These are phyloP conservation scores for Tauraco hartlaubi DNA, from an alignment of 2,797 vertebrate species.

Conservation along the genomic window DNA sequence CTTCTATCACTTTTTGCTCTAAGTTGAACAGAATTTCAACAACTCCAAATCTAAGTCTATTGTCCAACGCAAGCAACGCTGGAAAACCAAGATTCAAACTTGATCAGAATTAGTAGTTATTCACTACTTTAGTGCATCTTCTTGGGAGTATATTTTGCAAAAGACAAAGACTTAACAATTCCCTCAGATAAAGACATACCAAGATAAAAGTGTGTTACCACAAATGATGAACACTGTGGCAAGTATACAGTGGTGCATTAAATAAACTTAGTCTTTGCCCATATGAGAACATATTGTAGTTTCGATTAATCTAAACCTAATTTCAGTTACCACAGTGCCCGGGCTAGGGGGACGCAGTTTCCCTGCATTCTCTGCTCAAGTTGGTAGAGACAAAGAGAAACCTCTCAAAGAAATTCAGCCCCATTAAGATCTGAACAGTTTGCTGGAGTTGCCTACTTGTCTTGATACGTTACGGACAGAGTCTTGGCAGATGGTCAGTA, in stretches of 20 bases:
- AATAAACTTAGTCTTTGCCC: background rate
- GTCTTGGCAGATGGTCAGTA: background rate
- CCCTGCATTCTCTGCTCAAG: no score
- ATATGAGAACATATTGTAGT: background rate
- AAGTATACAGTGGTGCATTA: background rate
- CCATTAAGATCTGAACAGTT: background rate
- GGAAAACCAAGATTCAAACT: slow-evolving; percentile 16
- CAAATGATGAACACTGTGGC: background rate
- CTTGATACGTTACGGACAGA: background rate
- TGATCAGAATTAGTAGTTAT: background rate
- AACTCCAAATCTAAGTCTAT: background rate
- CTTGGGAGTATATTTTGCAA: background rate
- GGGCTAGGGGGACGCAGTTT: background rate
- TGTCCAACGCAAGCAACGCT: background rate
- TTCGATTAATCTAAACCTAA: background rate
- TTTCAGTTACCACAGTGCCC: background rate
- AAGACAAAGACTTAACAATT: slow-evolving; percentile 14
- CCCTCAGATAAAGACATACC: background rate
- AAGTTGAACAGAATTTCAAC: background rate
- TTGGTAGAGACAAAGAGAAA: background rate
- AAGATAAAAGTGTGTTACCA: background rate
- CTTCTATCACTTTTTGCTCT: background rate
- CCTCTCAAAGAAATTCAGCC: background rate
- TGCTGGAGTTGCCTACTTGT: background rate
- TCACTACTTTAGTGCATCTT: background rate